Base-by-base conservation (phyloP, 2,888 invertebrate species). In the Monoplex corrugatus region DNA sequence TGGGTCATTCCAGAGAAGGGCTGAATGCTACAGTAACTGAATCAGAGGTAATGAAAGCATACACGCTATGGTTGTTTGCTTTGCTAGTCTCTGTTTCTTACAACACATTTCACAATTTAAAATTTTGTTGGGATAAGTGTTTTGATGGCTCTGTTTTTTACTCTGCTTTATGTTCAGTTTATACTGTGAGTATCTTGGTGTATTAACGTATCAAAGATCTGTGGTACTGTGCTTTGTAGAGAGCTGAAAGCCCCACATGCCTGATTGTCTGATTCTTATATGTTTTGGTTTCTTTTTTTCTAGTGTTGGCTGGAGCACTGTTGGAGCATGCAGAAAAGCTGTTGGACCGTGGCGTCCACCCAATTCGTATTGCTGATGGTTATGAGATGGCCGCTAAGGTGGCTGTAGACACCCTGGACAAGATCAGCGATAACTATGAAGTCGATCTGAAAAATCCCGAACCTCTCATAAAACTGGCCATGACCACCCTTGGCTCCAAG, bases 401-500 rank as follows among this genome's bases (percentile, higher is more conserved):
- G 89, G 99, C 99, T 0, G 97, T 98, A 0, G 97, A 97, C 72
- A 98, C 98, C 95, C 96, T 99, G 91, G 98, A 99, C 91, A 97
- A 97, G 86, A 98, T 99, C 95, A 98, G 98, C 44, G 98, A 99
- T 93, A 97, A 97, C 0, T 99, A 99, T 96, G 98, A 98, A 0
- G 98, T 99, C 38, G 98, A 98, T 94, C 97, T 97, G 23, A 97
- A 98, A 3, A 98, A 98, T 91, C 97, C 92, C 80, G 99, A 99
- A 95, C 98, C 98, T 32, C 97, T 99, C 10, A 97, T 99, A 92
- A 98, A 98, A 96, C 98, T 99, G 75, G 99, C 99, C 23, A 99
- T 98, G 98, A 99, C 99, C 0, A 99, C 99, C 0, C 97, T 99
- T 35, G 99, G 99, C 38, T 99, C 99, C 40, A 99, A 99, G 97